These are phyloP conservation scores for Volucella inanis DNA, from an alignment of 2,888 invertebrate species.

Conservation along the genomic window DNA sequence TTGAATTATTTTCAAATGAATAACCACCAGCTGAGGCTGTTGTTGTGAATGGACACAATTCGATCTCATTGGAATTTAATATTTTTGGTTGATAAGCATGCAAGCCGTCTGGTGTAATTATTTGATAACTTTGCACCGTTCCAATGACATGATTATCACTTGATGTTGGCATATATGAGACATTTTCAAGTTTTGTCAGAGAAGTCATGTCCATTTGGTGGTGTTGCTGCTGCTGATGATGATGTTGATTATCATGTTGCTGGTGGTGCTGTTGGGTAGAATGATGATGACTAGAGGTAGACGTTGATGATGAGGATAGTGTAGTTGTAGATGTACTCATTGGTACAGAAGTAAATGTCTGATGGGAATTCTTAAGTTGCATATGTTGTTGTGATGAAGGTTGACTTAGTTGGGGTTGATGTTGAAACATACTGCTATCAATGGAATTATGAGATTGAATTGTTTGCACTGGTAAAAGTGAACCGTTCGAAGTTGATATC, in stretches of 20 bases:
- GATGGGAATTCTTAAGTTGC: constrained; percentile 75
- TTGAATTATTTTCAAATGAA: constrained; percentile 57
- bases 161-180: constrained; percentile 80
- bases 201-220: constrained; percentile 76
- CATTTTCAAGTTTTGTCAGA: constrained; percentile 81
- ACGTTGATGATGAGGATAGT: constrained; percentile 47
- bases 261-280: constrained; percentile 68
- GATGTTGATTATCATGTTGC: constrained; percentile 71
- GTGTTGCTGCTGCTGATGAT: constrained; percentile 75
- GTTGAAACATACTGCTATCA: constrained; percentile 77
- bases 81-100: constrained; percentile 79
- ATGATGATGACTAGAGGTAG: constrained; percentile 62
- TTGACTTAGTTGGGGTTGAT: constrained; percentile 77
- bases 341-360: constrained; percentile 68
- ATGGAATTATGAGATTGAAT: constrained; percentile 76
- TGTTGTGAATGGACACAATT: constrained; percentile 80
- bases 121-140: constrained; percentile 82
- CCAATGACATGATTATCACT: constrained; percentile 81
- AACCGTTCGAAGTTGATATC: constrained; percentile 77
- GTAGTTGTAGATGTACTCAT: constrained; percentile 72
- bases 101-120: constrained; percentile 81
- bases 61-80: constrained; percentile 72
- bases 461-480: constrained; percentile 80
- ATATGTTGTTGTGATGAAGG: constrained; percentile 77
- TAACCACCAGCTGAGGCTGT: constrained; percentile 57